Conservation (phyloP, 2,888 invertebrate species). For the Drosophila villosipedis region DNA sequence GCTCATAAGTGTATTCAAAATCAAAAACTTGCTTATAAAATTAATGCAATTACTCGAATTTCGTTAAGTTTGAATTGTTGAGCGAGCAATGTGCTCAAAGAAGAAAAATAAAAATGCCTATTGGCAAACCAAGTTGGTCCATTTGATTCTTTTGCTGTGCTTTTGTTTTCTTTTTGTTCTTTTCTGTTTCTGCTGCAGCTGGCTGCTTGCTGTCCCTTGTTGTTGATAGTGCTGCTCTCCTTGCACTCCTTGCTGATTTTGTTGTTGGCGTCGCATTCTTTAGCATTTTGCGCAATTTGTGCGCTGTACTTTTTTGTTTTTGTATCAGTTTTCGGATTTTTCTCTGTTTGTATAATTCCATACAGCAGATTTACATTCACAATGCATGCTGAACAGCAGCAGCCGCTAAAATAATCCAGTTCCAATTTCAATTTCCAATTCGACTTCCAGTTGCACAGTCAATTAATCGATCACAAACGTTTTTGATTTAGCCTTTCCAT, state of each 20-base stretch:
- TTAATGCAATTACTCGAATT: constrained; percentile 9
- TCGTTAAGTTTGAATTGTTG: background rate
- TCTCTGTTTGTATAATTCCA: constrained; percentile 18
- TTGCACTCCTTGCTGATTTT: constrained; percentile 17
- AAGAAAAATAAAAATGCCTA: constrained; percentile 54
- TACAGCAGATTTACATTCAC: constrained; percentile 46
- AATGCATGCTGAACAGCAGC: constrained; percentile 50
- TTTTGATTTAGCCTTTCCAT: constrained; percentile 52
- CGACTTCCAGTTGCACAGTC: constrained; percentile 26
- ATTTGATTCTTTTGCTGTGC: constrained; percentile 65
- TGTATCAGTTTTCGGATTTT: constrained; percentile 8
- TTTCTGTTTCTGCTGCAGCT: constrained; percentile 40
- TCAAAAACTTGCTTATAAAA: background rate
- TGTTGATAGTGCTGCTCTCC: constrained; percentile 21
- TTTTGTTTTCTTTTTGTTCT: constrained; percentile 58
- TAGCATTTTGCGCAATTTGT: constrained; percentile 74
- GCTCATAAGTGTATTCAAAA: background rate
- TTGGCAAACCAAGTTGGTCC: constrained; percentile 77
- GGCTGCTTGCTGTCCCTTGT: constrained; percentile 31
- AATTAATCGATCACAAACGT: constrained; percentile 64
- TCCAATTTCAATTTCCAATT: constrained; percentile 31
- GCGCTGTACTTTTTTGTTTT: constrained; percentile 66
- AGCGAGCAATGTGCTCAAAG: background rate
- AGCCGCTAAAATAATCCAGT: constrained; percentile 24
- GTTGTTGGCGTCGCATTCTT: constrained; percentile 67